phyloP scores from a whole-genome alignment of 2,113 vertebrate genomes.

The Baryphthengus martii region DNA sequence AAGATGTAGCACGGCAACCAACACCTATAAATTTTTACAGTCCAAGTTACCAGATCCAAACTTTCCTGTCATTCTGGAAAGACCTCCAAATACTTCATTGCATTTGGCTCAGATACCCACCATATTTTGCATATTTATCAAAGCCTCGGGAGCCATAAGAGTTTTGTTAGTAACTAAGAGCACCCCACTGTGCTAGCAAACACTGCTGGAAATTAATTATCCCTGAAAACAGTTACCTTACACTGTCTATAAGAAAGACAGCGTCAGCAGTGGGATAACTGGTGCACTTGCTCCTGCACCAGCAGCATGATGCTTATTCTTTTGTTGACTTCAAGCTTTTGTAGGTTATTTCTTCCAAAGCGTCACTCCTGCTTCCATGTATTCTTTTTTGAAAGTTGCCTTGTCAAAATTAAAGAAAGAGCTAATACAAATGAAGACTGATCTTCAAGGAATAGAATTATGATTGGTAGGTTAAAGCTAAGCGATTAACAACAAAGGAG shows the following conservation, averaged over 20 bases:
- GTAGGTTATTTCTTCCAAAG: not conserved
- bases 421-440: not conserved
- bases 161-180: not conserved
- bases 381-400: not conserved
- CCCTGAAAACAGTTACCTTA: not conserved
- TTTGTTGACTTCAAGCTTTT: not conserved
- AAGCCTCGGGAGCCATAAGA: not conserved
- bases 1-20: not conserved
- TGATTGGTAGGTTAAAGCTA: not conserved
- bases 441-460: not conserved
- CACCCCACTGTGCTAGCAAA: not conserved
- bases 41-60: not conserved
- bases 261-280: not conserved
- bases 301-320: not conserved
- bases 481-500: not conserved
- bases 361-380: not conserved
- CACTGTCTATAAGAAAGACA: not conserved
- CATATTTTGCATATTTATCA: not conserved
- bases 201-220: not conserved
- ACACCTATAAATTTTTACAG: not conserved
- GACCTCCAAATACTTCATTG: not conserved
- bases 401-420: not conserved
- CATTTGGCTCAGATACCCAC: not conserved
- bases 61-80: not conserved
- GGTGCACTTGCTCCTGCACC: not conserved